Evolutionary conservation across 23 tunicate species (phyloP).

Genomic region (Ascidia mentula): DNA sequence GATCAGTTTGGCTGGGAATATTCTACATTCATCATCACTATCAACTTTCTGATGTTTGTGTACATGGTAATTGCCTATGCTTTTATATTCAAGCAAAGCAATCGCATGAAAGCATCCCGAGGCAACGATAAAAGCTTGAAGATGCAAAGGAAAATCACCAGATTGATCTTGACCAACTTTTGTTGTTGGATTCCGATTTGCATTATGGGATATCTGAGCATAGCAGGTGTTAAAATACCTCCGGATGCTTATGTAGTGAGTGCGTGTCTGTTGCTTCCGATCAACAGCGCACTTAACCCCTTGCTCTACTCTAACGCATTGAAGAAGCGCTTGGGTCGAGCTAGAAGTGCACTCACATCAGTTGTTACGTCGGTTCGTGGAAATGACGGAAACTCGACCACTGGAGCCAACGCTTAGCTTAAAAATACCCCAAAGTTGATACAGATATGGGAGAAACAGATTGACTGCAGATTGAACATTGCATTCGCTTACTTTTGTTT

Average conservation of each 20-base stretch:
- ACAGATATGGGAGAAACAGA: no score
- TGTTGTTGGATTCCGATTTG: slow-evolving; percentile 72
- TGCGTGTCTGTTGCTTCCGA: slow-evolving; percentile 65
- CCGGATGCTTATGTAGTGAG: slow-evolving; percentile 43
- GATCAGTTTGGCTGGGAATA: slow-evolving; percentile 70
- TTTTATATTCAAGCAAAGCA: slow-evolving; percentile 26
- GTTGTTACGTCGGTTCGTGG: no score
- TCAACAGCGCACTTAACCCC: slow-evolving; percentile 75
- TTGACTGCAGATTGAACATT: no score
- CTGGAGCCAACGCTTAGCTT: no score
- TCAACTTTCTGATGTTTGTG: slow-evolving; percentile 65
- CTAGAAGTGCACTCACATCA: no score
- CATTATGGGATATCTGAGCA: slow-evolving; percentile 34
- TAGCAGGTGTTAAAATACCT: slow-evolving; percentile 20
- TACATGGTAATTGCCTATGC: slow-evolving; percentile 55
- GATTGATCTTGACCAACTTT: slow-evolving; percentile 52
- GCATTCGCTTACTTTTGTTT: no score
- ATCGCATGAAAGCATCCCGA: slow-evolving; percentile 14
- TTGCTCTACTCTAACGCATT: slow-evolving; percentile 44
- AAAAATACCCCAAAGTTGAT: no score
- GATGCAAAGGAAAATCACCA: slow-evolving; percentile 42
- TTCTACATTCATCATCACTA: slow-evolving; percentile 44
- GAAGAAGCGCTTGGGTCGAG: not conserved
- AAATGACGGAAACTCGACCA: no score
- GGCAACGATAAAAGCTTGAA: slow-evolving; percentile 6